Evolutionary conservation across 1,140 invertebrate species (phyloP).

Genomic region (Drosophila takahashii): DNA sequence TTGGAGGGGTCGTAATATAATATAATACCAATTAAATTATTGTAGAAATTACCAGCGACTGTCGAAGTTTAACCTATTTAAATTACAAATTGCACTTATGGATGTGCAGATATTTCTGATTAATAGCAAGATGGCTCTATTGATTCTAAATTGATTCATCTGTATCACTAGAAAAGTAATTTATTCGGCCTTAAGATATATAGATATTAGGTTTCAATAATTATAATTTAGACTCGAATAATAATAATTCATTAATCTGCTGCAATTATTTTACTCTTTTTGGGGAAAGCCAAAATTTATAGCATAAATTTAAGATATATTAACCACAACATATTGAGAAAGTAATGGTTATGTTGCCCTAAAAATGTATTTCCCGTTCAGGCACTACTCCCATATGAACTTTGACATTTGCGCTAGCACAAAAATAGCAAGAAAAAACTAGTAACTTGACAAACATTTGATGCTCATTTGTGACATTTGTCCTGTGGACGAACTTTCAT

Average conservation of each 20-base stretch:
- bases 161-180: too few relatives aligned
- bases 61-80: not conserved
- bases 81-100: not conserved
- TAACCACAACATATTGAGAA: not conserved
- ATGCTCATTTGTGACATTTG: slow-evolving; percentile 67
- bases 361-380: not conserved
- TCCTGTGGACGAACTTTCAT: slow-evolving; percentile 29
- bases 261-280: too few relatives aligned
- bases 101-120: too few relatives aligned
- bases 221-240: too few relatives aligned
- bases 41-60: not conserved
- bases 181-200: too few relatives aligned
- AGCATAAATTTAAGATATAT: too few relatives aligned
- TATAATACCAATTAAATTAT: slow-evolving; percentile 21
- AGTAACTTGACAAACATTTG: slow-evolving; percentile 42
- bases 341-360: not conserved
- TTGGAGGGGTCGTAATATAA: slow-evolving; percentile 7
- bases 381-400: slow-evolving; percentile 20
- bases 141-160: too few relatives aligned
- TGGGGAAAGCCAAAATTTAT: too few relatives aligned
- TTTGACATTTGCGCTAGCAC: slow-evolving; percentile 12
- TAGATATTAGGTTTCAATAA: too few relatives aligned
- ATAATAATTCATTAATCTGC: too few relatives aligned
- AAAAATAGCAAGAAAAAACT: not conserved
- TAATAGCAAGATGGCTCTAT: too few relatives aligned